Base-by-base conservation (phyloP, 2,888 invertebrate genomes). In the Pterostichus madidus region DNA sequence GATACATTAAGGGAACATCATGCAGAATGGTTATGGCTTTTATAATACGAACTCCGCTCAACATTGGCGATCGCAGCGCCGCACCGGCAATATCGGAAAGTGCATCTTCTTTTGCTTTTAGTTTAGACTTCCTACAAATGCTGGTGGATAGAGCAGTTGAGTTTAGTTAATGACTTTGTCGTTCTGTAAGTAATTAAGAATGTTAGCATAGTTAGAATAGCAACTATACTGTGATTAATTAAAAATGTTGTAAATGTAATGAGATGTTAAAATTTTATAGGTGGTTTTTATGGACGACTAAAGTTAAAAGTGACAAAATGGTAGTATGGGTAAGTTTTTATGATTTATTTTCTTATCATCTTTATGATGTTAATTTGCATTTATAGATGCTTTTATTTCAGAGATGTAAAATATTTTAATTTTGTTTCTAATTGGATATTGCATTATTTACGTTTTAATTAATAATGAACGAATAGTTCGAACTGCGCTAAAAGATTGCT, bases 1-100 rank as follows among this genome's bases (percentile, higher is more conserved):
- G 68, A 68, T 80, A 35, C 80, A 80, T 80, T 80, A 68, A 73
- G 52, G 11, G 71, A 56, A 71, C 44, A 80, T 80, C 80, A 80
- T 56, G 53, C 80, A 80, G 53, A 80, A 73, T 80, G 80, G 71
- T 80, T 80, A 73, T 73, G 10, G 68, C 44, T 17, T 71, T 64
- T 64, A 32, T 64, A 64, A 49, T 49, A 49, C 49, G 49, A 32
- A 31, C 15, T 77, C 77, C 56, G 56, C 31, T 53, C n/a, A 6
- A 11, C 52, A 15, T 61, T 44, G 44, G 61, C n/a, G 64, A 15
- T 61, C 8, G 49, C 44, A 80, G 68, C 80, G 80, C 68, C 80
- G 52, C 46, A 46, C 17, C 15, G 68, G 68, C 44, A 39, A 17
- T 17, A 15, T 71, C 11, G 13, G 11, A 13, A 71, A 71, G 39